Conservation (phyloP, 2,797 vertebrate species). For the Sebastiscus tertius region DNA sequence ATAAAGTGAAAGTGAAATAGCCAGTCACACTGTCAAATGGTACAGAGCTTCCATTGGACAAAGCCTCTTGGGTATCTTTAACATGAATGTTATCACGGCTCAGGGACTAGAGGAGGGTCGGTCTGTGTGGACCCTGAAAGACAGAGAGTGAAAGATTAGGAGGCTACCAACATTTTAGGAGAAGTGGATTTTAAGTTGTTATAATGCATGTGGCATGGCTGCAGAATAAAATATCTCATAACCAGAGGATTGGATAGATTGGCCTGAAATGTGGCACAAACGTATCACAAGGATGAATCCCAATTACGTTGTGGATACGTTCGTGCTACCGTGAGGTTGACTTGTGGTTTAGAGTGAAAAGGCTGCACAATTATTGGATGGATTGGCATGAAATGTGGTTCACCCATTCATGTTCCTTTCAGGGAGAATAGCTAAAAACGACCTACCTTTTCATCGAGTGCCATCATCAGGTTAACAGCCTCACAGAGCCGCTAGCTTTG, state of each 20-base stretch:
- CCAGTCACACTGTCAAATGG: conserved; percentile 2
- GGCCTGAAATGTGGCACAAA: not conserved
- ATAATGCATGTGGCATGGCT: not conserved
- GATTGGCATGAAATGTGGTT: not conserved
- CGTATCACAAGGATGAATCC: not conserved
- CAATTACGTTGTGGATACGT: not conserved
- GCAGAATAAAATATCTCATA: not conserved
- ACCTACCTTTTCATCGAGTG: not conserved
- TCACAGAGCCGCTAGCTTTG: not conserved
- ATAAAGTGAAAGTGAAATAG: conserved; percentile 20
- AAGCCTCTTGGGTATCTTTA: not conserved
- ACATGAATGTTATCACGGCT: conserved; percentile 4
- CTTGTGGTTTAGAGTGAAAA: not conserved
- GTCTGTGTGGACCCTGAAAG: not conserved
- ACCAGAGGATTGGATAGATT: not conserved
- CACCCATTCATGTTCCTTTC: not conserved
- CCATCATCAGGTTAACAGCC: not conserved
- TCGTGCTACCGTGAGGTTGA: not conserved
- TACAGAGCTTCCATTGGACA: not conserved
- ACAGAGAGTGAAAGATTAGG: not conserved
- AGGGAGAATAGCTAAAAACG: not conserved
- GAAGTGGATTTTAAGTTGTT: not conserved
- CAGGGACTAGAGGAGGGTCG: conserved; percentile 2
- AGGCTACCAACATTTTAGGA: not conserved
- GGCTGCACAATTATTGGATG: not conserved